Base-by-base conservation (phyloP, 2,113 vertebrate species). In the Crocuta crocuta region DNA sequence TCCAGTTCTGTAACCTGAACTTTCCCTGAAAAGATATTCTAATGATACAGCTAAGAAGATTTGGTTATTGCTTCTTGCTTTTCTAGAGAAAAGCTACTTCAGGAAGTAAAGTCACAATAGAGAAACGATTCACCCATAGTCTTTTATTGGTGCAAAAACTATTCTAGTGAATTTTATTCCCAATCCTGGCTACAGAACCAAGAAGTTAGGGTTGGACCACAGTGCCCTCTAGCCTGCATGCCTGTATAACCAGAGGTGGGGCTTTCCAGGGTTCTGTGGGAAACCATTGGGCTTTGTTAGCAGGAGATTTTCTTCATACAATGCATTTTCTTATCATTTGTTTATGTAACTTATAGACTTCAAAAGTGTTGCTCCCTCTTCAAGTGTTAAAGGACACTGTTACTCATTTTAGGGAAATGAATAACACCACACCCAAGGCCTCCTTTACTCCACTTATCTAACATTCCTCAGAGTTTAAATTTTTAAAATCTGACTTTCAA, bases 291-390 rank as follows among this genome's bases (percentile, higher is more conserved):
- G n/a, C 39, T 92, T 95, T 88, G 70, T 84, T 70, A 39, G 19
- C 13, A 50, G 28, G 31, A 71, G 81, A 71, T 53, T 81, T 73
- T 94, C 70, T 87, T 93, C 86, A 91, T 6, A 35, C n/a, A 66
- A 1, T 55, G 48, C 73, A 50, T 89, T 93, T 94, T 93, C 82
- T 91, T 79, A 94, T 86, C 66, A 92, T 81, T 71, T 78, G 70
- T 89, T 98, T 89, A 63, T 95, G 65, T 96, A 70, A 92, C 39
- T 90, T 94, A 88, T 45, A 88, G 43, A 91, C 76, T 95, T 98
- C 91, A 97, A 84, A 94, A 81, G 81, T 80, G 70, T 90, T 79
- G 12, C 24, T 95, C 68, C 58, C 15, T 91, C 88, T 97, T 92
- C 81, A 89, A 86, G 82, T 82, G 82, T 82, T 92, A 82, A 93